Percentiles rank a stretch among this genome's conserved stretches.
Evolutionary conservation across 2,888 invertebrate species (phyloP).

Genomic region (Tenthredo scrophulariae): DNA sequence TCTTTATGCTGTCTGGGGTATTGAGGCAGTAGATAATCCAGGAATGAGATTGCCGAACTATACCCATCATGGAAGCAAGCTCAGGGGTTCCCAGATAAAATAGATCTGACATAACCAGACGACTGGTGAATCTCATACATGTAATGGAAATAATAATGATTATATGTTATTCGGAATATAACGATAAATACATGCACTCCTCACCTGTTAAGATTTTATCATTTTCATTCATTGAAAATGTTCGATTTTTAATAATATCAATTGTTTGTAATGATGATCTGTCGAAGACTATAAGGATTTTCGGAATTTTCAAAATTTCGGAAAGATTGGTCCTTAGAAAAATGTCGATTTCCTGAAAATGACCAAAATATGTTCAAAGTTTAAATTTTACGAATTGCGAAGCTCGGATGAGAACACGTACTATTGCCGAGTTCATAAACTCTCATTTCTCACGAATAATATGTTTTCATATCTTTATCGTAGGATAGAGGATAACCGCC

Average conservation of each 20-base stretch:
- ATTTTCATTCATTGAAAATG: neutral
- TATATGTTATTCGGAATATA: neutral
- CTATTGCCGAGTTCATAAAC: neutral
- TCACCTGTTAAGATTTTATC: neutral
- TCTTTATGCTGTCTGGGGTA: conserved; percentile 3
- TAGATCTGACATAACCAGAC: neutral
- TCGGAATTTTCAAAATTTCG: too few relatives aligned
- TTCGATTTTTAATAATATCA: neutral
- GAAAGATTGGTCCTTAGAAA: neutral
- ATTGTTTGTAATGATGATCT: neutral
- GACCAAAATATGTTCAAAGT: neutral
- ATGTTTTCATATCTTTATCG: conserved; percentile 6
- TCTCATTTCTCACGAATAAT: neutral
- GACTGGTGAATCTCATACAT: neutral
- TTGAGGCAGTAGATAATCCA: neutral
- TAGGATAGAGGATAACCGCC: neutral
- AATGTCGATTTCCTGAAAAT: neutral
- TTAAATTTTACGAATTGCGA: neutral
- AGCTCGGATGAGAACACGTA: neutral
- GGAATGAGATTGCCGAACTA: conserved; percentile 11
- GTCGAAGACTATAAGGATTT: neutral
- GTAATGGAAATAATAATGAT: neutral
- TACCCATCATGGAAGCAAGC: neutral
- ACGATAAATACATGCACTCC: neutral
- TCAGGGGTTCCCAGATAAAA: neutral